Percentiles rank a stretch among this genome's conserved stretches.
phyloP scores from a whole-genome alignment of 2,888 invertebrate species.

The Parnassius glacialis region DNA sequence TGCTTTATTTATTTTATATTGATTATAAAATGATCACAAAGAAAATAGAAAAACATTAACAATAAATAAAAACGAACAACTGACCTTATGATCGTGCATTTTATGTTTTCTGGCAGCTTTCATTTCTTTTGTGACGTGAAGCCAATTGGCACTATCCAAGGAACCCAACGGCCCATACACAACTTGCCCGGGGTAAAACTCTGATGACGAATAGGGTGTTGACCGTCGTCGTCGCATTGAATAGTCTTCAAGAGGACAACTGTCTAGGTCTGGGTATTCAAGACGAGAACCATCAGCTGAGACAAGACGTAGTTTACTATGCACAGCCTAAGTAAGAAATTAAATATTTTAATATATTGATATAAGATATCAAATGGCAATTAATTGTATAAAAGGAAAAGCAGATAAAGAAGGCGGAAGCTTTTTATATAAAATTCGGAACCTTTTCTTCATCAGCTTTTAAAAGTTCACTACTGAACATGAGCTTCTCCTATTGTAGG shows the following conservation, averaged over 20 bases:
- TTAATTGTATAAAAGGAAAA: too few relatives aligned
- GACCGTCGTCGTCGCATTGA: constrained; percentile 83
- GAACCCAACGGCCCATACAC: constrained; percentile 87
- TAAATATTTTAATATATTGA: neutral
- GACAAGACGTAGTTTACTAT: constrained; percentile 83
- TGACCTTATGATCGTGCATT: constrained; percentile 77
- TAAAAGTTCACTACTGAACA: too few relatives aligned
- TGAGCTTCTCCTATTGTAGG: too few relatives aligned
- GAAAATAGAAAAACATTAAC: too few relatives aligned
- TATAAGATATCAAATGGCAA: too few relatives aligned
- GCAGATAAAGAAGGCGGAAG: too few relatives aligned
- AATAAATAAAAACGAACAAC: constrained; percentile 1
- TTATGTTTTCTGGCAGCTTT: constrained; percentile 82
- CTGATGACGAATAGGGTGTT: constrained; percentile 70
- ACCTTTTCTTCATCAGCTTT: too few relatives aligned
- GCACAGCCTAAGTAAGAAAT: constrained; percentile 71
- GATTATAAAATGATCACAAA: too few relatives aligned
- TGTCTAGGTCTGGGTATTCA: constrained; percentile 84
- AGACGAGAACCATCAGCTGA: constrained; percentile 85
- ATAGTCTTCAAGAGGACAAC: constrained; percentile 86
- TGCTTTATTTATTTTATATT: too few relatives aligned
- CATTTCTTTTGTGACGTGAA: constrained; percentile 88
- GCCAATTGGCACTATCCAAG: constrained; percentile 90
- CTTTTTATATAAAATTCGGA: too few relatives aligned
- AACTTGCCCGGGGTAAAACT: constrained; percentile 77